Evolutionary conservation across 2,797 vertebrate species (phyloP), one percentile per base, ranked within the genome.

Genomic region (Dryobates pubescens): DNA sequence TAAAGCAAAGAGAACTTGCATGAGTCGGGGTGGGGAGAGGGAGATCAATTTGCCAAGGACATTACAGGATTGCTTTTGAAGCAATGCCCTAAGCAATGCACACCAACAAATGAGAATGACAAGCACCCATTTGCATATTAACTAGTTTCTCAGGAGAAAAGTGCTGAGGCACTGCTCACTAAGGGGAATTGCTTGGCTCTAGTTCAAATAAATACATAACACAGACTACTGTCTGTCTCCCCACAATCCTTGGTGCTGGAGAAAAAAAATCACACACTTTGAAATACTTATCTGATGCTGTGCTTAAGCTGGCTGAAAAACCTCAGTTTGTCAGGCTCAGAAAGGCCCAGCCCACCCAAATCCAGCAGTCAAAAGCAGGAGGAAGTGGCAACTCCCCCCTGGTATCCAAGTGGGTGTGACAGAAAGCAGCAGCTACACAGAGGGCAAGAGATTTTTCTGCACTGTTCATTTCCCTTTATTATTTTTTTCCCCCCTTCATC

Each of bases 81-180:
- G 77, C 80, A 89, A 75, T 59, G 61, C 74, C 83, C 92, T 84
- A 78, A 94, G 86, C 86, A 94, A 88, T 82, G 45, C 36, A 92
- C 92, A 92, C 19, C 7, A 80, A 92, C 83, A 79, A 63, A 54
- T 5, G 16, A 73, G 86, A 92, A 90, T 85, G 85, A 86, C 54
- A 78, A 83, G 16, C 61, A 84, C 76, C 79, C 86, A 93, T 82
- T 79, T 91, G 77, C 77, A 83, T 83, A 81, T 79, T 89, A 93
- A 95, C 93, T 90, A 80, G 78, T 76, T 93, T 82, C 90, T 82
- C 73, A 90, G 56, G 41, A 88, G 54, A 87, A 92, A 93, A 92
- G 83, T 94, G 91, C 86, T 89, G 78, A 95, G 86, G 82, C 61
- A 64, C 81, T 85, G 91, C 92, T 95, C 93, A 94, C 76, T 76